Conservation (phyloP, 2,888 invertebrate genomes). For the Lapara coniferarum region DNA sequence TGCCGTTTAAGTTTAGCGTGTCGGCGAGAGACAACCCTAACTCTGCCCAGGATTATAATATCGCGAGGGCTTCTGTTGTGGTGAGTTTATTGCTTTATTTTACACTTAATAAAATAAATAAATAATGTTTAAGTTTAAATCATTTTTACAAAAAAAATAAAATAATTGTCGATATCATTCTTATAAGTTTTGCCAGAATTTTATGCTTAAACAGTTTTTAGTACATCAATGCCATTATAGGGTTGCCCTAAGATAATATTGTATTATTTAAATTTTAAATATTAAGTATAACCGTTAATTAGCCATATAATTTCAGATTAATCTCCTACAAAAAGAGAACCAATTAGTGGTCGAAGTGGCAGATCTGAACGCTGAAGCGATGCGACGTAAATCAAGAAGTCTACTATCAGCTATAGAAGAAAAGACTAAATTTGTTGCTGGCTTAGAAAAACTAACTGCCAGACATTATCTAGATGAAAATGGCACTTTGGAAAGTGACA, state of each 20-base stretch:
- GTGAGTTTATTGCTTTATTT: constrained; percentile 65
- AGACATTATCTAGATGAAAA: constrained; percentile 89
- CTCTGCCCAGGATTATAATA: constrained; percentile 84
- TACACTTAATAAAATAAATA: too few species aligned
- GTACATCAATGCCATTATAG: too few species aligned
- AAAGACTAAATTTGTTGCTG: constrained; percentile 89
- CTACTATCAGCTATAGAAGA: constrained; percentile 86
- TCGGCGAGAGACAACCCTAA: constrained; percentile 90
- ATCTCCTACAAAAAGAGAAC: constrained; percentile 90
- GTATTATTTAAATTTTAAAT: too few species aligned
- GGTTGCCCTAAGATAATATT: too few species aligned
- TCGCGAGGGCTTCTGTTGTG: constrained; percentile 86
- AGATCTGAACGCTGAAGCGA: constrained; percentile 88
- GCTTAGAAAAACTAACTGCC: constrained; percentile 92
- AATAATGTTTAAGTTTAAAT: too few species aligned
- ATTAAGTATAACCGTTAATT: too few species aligned
- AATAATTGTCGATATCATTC: too few species aligned
- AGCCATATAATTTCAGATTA: constrained; percentile 85
- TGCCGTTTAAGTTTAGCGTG: constrained; percentile 90
- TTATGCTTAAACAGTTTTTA: too few species aligned
- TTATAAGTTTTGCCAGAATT: too few species aligned
- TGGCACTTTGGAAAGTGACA: constrained; percentile 89
- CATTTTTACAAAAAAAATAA: too few species aligned
- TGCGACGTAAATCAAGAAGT: constrained; percentile 80
- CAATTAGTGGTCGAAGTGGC: constrained; percentile 91